phyloP scores from a whole-genome alignment of 2,797 vertebrate genomes.

The Spinus pinus region DNA sequence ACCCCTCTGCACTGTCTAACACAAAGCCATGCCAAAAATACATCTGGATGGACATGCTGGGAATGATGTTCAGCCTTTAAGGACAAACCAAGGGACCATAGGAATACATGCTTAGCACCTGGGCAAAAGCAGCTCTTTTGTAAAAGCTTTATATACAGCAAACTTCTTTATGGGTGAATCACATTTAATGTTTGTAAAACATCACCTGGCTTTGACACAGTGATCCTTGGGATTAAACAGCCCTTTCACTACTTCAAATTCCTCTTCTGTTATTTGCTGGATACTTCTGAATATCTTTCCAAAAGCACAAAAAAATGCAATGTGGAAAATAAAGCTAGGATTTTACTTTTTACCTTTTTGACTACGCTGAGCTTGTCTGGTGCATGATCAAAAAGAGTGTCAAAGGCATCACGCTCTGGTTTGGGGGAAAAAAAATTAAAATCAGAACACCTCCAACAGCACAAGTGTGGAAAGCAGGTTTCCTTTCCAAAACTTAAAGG shows the following conservation, averaged over 20 bases:
- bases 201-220: neutral
- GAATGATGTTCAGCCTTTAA: neutral
- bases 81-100: neutral
- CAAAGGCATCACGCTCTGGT: conserved; percentile 94
- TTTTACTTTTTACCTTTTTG: conserved; percentile 85
- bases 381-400: conserved; percentile 93
- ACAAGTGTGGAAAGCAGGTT: neutral
- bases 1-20: neutral
- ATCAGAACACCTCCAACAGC: neutral
- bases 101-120: neutral
- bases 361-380: conserved; percentile 97
- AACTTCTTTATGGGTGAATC: neutral
- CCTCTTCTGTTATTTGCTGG: neutral
- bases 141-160: neutral
- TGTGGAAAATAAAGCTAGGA: neutral
- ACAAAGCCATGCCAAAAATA: neutral
- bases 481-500: neutral
- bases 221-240: neutral
- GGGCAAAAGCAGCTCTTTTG: neutral
- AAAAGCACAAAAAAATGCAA: neutral
- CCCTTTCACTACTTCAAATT: neutral
- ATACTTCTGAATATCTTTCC: neutral
- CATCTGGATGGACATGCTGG: neutral
- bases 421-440: neutral
- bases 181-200: neutral